Base-by-base conservation (phyloP, 2,888 invertebrate genomes). In the Atethmia centrago region DNA sequence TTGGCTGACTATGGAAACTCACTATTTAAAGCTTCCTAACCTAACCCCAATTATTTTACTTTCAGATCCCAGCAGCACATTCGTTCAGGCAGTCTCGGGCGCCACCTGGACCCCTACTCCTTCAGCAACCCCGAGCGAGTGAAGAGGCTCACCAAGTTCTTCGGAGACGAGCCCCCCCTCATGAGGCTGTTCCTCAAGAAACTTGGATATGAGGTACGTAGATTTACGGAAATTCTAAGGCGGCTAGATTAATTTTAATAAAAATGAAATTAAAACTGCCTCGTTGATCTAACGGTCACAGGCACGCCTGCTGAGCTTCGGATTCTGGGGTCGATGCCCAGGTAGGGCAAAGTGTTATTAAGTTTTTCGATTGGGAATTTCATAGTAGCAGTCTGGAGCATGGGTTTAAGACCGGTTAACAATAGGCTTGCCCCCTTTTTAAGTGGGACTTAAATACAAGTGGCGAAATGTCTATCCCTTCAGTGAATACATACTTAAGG, bases 161-260 rank as follows among this genome's bases (percentile, higher is more conserved):
- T 99, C 96, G 99, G 99, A 42, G 98, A 98, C 93, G 99, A 99
- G 93, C 99, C 99, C 47, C 99, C 99, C 16, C 97, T 99, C 84
- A 97, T 99, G 94, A 97, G 99, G 93, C 97, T 99, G 75, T 99
- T 99, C 96, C 97, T 99, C 70, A 98, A 98, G 95, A 98, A 98
- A 94, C 97, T 99, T 84, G 99, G 99, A 89, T 99, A 99, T 94
- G 99, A 99, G 97, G 99, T 98, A 92, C 10, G 40, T 21, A n/a
- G 7, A 16, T n/a, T 10, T 36, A 42, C 10, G 25, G 25, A 2
- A 3, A 31, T 31, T 58, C 12, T 12, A 31, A 19, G 21, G 16
- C 14, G 3, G 16, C 25, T 16, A 21, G 12, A 21, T 31, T 12
- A 3, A 31, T 58, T 36, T 14, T 3, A 36, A 36, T 31, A 31